Evolutionary conservation across 2,113 vertebrate genomes (phyloP), one percentile per base, ranked within the genome.

Genomic region (Carassius carassius): DNA sequence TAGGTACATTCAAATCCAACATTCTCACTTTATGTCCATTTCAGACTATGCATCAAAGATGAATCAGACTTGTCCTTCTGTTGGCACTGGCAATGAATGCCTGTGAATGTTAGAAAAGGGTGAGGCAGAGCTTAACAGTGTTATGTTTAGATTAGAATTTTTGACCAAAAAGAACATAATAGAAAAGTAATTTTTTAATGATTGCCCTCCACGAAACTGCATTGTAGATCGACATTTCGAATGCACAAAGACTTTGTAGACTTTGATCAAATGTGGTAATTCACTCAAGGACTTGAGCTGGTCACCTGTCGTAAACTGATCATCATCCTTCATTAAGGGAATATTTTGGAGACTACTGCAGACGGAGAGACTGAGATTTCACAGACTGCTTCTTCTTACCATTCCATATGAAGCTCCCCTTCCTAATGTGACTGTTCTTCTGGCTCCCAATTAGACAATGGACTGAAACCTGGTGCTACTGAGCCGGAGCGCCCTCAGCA

Each of bases 11-110:
- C 72, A n/a, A 49, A 72, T 85, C 56, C 82, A 70, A 63, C 79
- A 81, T 82, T 47, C 83, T 63, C 70, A 62, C 29, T 78, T 72
- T 82, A 78, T 37, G 80, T 82, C 60, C 60, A 85, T 83, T 93
- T 89, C 88, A 90, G 88, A 89, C 92, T 93, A 92, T 93, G 92
- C 93, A 93, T 94, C 87, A 81, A 84, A 91, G 88, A 90, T 92
- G 72, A 56, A 88, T 75, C 81, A 56, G 74, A 85, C 32, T 83
- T 80, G 86, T 70, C 85, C 69, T 21, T 70, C 23, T 73, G 54
- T 41, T 41, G 3, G 29, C 44, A n/a, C 51, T 65, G 84, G 89
- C 85, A 77, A 87, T 93, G 91, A 93, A 94, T 90, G 90, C 93
- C 86, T 90, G 87, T 90, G 89, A 91, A 90, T 85, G 91, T 93